Evolutionary conservation across 1,140 invertebrate genomes (phyloP).

Genomic region (Leptestheria dahalacensis): DNA sequence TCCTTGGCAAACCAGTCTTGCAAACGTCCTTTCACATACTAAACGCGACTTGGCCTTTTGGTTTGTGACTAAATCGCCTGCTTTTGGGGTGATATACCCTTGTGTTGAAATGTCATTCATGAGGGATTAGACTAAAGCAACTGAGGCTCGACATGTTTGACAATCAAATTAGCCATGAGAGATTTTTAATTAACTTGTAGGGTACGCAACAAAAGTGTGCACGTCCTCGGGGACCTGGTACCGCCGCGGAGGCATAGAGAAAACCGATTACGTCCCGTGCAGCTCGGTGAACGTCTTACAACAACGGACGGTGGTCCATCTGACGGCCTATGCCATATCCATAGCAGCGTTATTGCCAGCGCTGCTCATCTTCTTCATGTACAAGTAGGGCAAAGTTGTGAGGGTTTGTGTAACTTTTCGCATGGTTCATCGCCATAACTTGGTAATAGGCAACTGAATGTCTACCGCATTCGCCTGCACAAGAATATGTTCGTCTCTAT

Average conservation of each 20-base stretch:
- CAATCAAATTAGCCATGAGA: too few relatives aligned
- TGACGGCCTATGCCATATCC: slow-evolving; percentile 29
- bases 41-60: too few relatives aligned
- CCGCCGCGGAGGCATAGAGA: slow-evolving; percentile 23
- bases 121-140: too few relatives aligned
- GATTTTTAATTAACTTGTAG: too few relatives aligned
- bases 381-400: slow-evolving; percentile 26
- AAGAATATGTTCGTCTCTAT: slow-evolving; percentile 38
- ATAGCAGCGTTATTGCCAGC: slow-evolving; percentile 30
- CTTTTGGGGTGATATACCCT: too few relatives aligned
- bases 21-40: too few relatives aligned
- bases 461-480: slow-evolving; percentile 35
- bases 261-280: slow-evolving; percentile 30
- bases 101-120: too few relatives aligned
- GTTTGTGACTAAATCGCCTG: too few relatives aligned
- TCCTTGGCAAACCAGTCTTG: too few relatives aligned
- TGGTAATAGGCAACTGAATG: slow-evolving; percentile 29
- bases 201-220: slow-evolving; percentile 26
- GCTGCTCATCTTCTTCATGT: slow-evolving; percentile 29
- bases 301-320: slow-evolving; percentile 23
- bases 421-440: slow-evolving; percentile 1
- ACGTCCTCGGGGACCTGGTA: slow-evolving; percentile 25
- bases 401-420: background rate
- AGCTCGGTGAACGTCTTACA: slow-evolving; percentile 21
- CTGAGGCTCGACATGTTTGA: too few relatives aligned